These are phyloP conservation scores for Trachelus stipa DNA, from an alignment of 2,888 invertebrate species.

Conservation along the genomic window DNA sequence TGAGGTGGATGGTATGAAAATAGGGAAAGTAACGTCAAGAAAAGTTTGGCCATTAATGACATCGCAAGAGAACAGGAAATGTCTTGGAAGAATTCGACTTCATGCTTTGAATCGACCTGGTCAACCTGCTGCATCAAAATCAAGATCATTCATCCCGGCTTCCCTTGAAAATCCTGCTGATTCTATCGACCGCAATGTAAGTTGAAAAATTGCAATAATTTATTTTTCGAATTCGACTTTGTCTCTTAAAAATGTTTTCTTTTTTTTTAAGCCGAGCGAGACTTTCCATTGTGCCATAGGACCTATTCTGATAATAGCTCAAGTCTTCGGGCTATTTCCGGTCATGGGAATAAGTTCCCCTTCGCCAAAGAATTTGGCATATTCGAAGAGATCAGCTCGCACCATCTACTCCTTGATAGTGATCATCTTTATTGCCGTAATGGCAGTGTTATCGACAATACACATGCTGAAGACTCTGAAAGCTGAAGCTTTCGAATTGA, in stretches of 20 bases:
- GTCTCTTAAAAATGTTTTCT: background rate
- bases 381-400: constrained; percentile 40
- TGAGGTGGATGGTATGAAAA: background rate
- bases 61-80: background rate
- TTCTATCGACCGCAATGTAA: background rate
- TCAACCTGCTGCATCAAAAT: background rate
- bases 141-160: background rate
- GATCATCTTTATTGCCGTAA: constrained; percentile 34
- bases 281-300: constrained; percentile 58
- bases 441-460: constrained; percentile 47
- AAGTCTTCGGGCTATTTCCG: constrained; percentile 60
- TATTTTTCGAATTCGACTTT: background rate
- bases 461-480: constrained; percentile 57
- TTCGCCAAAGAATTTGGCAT: constrained; percentile 45
- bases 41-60: constrained; percentile 33
- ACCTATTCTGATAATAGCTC: constrained; percentile 51
- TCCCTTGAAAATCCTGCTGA: background rate
- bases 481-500: constrained; percentile 41
- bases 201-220: background rate
- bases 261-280: constrained; percentile 28
- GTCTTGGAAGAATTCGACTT: background rate
- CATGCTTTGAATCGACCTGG: background rate
- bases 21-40: constrained; percentile 7
- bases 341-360: constrained; percentile 45
- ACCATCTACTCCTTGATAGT: constrained; percentile 45